Percentiles rank a stretch among this genome's conserved stretches.
Conservation (phyloP, 2,113 vertebrate species). For the Scatophagus argus region DNA sequence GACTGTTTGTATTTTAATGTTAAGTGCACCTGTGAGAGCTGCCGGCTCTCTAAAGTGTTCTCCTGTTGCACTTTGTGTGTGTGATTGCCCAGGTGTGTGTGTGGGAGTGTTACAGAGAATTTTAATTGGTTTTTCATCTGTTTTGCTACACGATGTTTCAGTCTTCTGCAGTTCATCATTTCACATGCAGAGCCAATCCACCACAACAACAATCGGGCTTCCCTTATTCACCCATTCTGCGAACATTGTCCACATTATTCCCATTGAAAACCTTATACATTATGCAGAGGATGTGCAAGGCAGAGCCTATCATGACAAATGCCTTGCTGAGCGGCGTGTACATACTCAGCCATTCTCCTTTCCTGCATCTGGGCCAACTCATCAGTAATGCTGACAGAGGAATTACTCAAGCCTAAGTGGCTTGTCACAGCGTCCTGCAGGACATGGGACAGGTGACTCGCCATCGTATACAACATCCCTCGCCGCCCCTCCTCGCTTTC, state of each 20-base stretch:
- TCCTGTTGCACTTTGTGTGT: constrained; percentile 4
- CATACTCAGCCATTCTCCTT: constrained; percentile 13
- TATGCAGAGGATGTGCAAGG: constrained; percentile 55
- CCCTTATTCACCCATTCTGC: constrained; percentile 53
- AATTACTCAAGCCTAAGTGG: constrained; percentile 76
- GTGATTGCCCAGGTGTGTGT: constrained; percentile 17
- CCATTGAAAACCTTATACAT: constrained; percentile 63
- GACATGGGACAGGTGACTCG: constrained; percentile 67
- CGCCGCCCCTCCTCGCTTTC: constrained; percentile 30
- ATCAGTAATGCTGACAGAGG: constrained; percentile 67
- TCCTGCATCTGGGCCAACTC: constrained; percentile 40
- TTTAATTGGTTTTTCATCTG: constrained; percentile 40
- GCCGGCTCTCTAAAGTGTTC: constrained; percentile 10
- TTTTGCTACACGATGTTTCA: constrained; percentile 25
- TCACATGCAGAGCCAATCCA: constrained; percentile 31
- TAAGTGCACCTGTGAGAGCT: constrained; percentile 6
- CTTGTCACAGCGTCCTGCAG: constrained; percentile 65
- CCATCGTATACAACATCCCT: constrained; percentile 24
- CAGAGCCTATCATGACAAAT: constrained; percentile 58
- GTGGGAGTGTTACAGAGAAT: neutral
- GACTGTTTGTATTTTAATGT: neutral
- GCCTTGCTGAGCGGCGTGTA: constrained; percentile 23
- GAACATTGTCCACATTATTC: constrained; percentile 34
- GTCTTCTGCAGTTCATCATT: constrained; percentile 29
- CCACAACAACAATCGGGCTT: constrained; percentile 47